Base-by-base conservation (phyloP, 2,888 invertebrate species). In the Himalopsyche kuldschensis region DNA sequence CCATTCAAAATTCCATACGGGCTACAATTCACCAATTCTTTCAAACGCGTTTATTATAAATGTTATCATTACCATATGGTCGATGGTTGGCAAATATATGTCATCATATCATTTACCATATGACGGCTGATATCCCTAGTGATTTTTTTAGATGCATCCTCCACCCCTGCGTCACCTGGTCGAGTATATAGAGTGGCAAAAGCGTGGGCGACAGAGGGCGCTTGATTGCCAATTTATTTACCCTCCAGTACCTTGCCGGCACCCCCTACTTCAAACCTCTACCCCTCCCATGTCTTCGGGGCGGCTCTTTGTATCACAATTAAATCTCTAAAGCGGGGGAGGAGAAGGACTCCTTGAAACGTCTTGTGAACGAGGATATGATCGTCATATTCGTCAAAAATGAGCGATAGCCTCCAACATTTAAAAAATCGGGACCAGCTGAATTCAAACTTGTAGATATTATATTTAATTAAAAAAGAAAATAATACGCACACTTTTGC, bases 151-250 rank as follows among this genome's bases (percentile, higher is more conserved):
- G 55, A 55, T 55, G 4, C 0, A 20, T 6, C 24, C 55, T 24
- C 20, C 55, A 8, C 20, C 55, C n/a, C 55, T 41, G 46, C 27
- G n/a, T 78, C 78, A 27, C 78, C 32, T 31, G 31, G 78, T 35
- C 75, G 75, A 75, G 75, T 31, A 11, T 31, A 75, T 75, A 31
- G 75, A 75, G 31, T 75, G 75, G 75, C 31, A 32, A 75, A 32
- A 46, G 75, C 75, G 84, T 76, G 82, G 83, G 85, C 87, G 87
- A 87, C 87, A 88, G 88, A 88, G 88, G 88, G 89, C 89, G 89
- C 89, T 88, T 89, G 89, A 89, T 89, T 89, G 89, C 87, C 89
- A 89, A 89, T 89, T 89, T 89, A 89, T 89, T 89, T 89, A 88
- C 89, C 89, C 89, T 88, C 87, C 89, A 20, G 20, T 55, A 55